Base-by-base conservation (phyloP, 2,888 invertebrate genomes). In the Acleris laterana region DNA sequence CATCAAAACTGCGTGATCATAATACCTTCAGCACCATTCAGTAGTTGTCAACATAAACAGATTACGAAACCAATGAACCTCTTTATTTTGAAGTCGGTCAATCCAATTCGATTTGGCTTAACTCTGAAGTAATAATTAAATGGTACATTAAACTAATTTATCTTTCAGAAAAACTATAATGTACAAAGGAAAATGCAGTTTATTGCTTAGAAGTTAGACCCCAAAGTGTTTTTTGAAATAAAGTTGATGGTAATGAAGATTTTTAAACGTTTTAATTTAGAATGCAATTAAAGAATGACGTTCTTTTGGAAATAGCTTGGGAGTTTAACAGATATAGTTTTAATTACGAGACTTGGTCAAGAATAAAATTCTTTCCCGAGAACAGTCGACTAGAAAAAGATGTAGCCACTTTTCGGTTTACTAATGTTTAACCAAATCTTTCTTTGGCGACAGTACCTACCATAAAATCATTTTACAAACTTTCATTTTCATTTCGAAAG, bases 51-150 rank as follows among this genome's bases (percentile, higher is more conserved):
- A 44, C 57, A 52, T 55, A 65, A 65, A 61, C 50, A 65, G 44
- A 56, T 65, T 28, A 56, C 56, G 61, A 55, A 56, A 65, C 60
- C 17, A 28, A 56, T 32, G 20, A 46, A 60, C 42, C 48, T 17
- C 28, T 56, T 65, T 59, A 60, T 65, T 63, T 65, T 44, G 19
- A 57, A 44, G 57, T 57, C 57, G 65, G 65, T 65, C 65, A 65
- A 61, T 56, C 61, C 46, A 55, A 65, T 58, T 62, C 28, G 68
- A 56, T 16, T 55, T 32, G 51, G 13, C 77, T 75, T 73, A 64
- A 66, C 66, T 71, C 60, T 76, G 76, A 74, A 65, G 75, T 73
- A 73, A 77, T 70, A 74, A 77, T 76, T 75, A 74, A 71, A 71
- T 59, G 75, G 74, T 71, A 42, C 32, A 73, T 77, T 74, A 73